phyloP scores from a whole-genome alignment of 1,140 invertebrate species.

The Tetramorium parvispinum region DNA sequence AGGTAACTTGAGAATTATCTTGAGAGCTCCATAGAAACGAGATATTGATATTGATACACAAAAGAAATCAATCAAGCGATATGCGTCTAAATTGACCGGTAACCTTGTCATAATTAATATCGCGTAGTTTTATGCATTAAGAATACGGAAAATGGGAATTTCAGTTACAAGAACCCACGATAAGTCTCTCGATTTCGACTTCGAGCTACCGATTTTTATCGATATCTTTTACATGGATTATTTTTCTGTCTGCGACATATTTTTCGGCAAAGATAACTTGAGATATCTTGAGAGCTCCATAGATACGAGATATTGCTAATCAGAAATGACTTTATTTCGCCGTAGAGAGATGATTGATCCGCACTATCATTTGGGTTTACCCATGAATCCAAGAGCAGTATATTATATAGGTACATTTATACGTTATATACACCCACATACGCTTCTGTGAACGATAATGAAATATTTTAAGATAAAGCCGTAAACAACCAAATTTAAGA shows the following conservation, averaged over 20 bases:
- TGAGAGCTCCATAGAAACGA: not conserved
- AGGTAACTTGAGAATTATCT: not conserved
- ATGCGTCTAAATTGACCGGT: not conserved
- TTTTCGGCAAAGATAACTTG: not conserved
- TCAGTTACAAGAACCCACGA: not conserved
- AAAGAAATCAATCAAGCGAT: not conserved
- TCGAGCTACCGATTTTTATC: not conserved
- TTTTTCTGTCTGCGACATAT: not conserved
- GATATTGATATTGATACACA: not conserved
- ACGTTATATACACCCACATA: not conserved
- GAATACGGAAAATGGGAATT: not conserved
- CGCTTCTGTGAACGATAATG: not conserved
- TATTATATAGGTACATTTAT: not conserved
- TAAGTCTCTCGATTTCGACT: not conserved
- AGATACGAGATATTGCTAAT: not conserved
- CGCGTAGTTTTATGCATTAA: not conserved
- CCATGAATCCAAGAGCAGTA: not conserved
- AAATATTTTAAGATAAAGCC: not conserved
- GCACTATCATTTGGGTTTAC: no score
- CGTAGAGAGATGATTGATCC: no score
- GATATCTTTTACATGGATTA: not conserved
- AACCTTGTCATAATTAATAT: not conserved
- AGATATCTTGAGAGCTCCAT: not conserved
- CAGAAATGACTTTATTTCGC: not conserved
- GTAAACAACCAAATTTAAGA: not conserved